A percentile compares a stretch with the other conserved stretches of the same genome.
Evolutionary conservation across 2,113 vertebrate species (phyloP).

Genomic region (Grallaria varia): DNA sequence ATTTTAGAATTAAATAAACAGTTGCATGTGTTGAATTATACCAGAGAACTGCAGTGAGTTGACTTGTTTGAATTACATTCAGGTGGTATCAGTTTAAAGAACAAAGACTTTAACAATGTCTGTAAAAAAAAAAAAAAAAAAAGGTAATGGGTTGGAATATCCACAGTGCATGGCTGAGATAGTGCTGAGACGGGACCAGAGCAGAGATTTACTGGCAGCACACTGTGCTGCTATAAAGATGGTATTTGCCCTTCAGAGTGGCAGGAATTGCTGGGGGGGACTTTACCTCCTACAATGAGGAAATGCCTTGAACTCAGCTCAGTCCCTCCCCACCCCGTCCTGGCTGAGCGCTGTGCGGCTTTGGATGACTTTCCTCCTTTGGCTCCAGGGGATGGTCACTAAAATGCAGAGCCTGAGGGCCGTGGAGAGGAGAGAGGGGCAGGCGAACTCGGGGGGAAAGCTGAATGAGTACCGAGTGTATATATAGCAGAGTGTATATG

Average conservation of each 20-base stretch:
- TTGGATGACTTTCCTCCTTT: neutral
- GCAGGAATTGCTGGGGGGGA: neutral
- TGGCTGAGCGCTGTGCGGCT: neutral
- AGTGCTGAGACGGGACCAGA: neutral
- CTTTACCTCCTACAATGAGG: neutral
- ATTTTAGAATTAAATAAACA: neutral
- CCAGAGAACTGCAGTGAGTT: neutral
- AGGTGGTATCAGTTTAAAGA: neutral
- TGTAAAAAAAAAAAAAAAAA: neutral
- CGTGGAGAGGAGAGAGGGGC: neutral
- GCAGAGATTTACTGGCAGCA: neutral
- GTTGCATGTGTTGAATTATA: neutral
- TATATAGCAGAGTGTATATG: too few species aligned
- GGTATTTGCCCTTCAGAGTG: neutral
- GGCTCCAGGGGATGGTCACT: neutral
- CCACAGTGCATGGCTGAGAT: neutral
- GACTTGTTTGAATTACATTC: neutral
- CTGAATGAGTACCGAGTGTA: neutral
- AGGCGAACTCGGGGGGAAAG: neutral
- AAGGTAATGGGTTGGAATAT: neutral
- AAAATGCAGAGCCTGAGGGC: neutral
- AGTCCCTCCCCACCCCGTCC: neutral
- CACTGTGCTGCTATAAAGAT: neutral
- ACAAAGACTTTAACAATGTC: neutral
- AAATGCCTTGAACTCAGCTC: neutral